Percentiles rank a stretch among this genome's conserved stretches.
Conservation (phyloP, 2,797 vertebrate genomes). For the Eutrigla gurnardus region DNA sequence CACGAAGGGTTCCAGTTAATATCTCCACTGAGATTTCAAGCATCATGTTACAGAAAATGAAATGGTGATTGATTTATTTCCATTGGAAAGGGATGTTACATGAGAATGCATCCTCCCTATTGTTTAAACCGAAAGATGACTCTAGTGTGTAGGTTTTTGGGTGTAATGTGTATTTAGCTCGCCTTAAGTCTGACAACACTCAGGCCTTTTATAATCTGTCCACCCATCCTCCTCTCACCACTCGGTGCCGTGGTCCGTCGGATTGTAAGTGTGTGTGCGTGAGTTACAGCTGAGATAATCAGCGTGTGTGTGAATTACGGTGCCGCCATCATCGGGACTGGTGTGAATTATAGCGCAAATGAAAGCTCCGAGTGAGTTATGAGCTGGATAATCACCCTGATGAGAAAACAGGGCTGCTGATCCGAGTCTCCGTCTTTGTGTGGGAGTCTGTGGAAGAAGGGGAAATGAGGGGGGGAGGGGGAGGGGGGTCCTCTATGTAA, state of each 20-base stretch:
- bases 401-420: conserved; percentile 70
- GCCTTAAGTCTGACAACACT: conserved; percentile 32
- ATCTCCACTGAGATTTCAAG: conserved; percentile 25
- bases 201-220: conserved; percentile 19
- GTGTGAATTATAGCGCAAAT: conserved; percentile 78
- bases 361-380: conserved; percentile 80
- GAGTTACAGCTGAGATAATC: conserved; percentile 72
- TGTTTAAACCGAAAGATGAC: conserved; percentile 20
- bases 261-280: conserved; percentile 72
- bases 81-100: not conserved
- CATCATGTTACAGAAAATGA: not conserved
- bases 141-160: conserved; percentile 4
- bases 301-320: conserved; percentile 69
- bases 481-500: conserved; percentile 15
- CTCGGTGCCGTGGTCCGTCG: conserved; percentile 44
- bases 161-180: conserved; percentile 37
- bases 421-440: conserved; percentile 43
- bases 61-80: conserved; percentile 3
- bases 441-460: conserved; percentile 31
- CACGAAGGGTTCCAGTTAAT: not conserved
- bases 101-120: not conserved
- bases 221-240: conserved; percentile 19
- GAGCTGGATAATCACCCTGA: conserved; percentile 78
- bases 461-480: conserved; percentile 41
- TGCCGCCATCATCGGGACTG: conserved; percentile 61